Percentiles rank a stretch among this genome's conserved stretches.
Evolutionary conservation across 2,888 invertebrate species (phyloP).

Genomic region (Rapana venosa): DNA sequence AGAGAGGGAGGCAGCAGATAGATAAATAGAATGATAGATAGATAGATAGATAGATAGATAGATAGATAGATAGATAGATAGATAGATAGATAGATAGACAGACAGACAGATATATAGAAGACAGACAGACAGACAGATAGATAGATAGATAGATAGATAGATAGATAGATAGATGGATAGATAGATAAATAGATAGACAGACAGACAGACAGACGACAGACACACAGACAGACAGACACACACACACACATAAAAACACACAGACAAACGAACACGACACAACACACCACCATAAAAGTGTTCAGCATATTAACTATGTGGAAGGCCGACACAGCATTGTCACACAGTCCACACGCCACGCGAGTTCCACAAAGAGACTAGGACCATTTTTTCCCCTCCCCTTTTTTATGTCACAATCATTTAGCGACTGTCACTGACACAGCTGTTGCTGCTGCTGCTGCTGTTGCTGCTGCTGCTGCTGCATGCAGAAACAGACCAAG

Average conservation of each 20-base stretch:
- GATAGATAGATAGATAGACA: neutral
- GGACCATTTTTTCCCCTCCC: too few relatives aligned
- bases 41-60: neutral
- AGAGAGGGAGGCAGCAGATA: neutral
- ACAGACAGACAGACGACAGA: neutral
- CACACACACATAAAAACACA: neutral
- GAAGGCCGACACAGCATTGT: too few relatives aligned
- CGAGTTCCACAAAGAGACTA: too few relatives aligned
- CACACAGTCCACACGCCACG: too few relatives aligned
- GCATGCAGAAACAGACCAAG: too few relatives aligned
- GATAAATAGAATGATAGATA: too few relatives aligned
- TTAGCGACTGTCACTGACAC: too few relatives aligned
- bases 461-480: too few relatives aligned
- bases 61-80: neutral
- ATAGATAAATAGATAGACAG: neutral
- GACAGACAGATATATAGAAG: neutral
- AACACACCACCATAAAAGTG: too few relatives aligned
- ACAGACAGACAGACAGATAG: neutral
- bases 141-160: conserved; percentile 16
- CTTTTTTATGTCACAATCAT: too few relatives aligned
- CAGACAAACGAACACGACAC: neutral
- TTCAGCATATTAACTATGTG: too few relatives aligned
- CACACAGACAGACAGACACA: neutral
- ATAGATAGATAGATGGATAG: neutral
- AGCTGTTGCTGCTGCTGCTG: too few relatives aligned